These are phyloP conservation scores for Varanus komodoensis DNA, from an alignment of 2,113 vertebrate genomes.

Conservation along the genomic window DNA sequence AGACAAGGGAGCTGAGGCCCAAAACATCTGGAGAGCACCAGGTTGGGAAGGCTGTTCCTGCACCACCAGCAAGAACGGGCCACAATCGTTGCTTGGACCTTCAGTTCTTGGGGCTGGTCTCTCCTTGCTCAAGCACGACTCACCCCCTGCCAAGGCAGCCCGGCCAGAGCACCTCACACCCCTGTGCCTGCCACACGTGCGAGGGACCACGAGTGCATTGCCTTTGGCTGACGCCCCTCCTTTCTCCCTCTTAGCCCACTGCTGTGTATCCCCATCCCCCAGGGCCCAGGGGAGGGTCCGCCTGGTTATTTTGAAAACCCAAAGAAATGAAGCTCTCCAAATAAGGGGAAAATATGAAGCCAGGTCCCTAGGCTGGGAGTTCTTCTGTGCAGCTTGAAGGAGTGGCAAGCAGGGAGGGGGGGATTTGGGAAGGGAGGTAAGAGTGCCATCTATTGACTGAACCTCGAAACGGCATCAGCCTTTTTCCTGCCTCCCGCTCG, in stretches of 20 bases:
- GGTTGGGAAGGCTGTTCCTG: too few relatives aligned
- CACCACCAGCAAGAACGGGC: too few relatives aligned
- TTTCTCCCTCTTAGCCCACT: background rate
- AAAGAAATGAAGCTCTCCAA: slow-evolving; percentile 41
- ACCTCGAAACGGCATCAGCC: background rate
- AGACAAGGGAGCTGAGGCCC: too few relatives aligned
- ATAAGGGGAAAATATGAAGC: slow-evolving; percentile 52
- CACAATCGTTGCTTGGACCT: background rate
- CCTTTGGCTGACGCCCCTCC: background rate
- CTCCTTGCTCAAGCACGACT: too few relatives aligned
- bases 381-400: background rate
- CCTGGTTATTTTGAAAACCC: slow-evolving; percentile 34
- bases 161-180: too few relatives aligned
- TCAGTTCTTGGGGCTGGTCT: background rate
- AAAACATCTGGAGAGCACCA: too few relatives aligned
- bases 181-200: background rate
- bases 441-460: slow-evolving; percentile 14
- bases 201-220: too few relatives aligned
- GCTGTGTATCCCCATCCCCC: background rate
- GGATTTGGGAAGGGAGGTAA: background rate
- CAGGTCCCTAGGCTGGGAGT: slow-evolving; percentile 4
- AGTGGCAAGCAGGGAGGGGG: background rate
- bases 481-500: background rate
- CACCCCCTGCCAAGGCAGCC: background rate
- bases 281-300: slow-evolving; percentile 28